These are phyloP conservation scores for Globodera rostochiensis DNA, from an alignment of 1,140 invertebrate genomes.

Conservation along the genomic window DNA sequence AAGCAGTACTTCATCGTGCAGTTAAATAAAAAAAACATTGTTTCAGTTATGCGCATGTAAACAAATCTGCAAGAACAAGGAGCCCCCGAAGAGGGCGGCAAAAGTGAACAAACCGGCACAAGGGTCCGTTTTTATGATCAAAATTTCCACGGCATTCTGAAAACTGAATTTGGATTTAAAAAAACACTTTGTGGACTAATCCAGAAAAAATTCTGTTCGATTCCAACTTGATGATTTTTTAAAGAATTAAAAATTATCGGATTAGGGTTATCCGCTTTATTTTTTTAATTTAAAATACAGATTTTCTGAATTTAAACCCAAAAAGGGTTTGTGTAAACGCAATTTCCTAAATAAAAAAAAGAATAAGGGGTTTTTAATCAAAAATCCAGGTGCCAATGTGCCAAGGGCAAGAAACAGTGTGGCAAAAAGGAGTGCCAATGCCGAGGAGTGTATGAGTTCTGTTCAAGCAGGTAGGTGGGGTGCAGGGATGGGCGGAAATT, in stretches of 20 bases:
- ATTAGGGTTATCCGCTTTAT: too few relatives aligned
- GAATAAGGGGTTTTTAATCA: not conserved
- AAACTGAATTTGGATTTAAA: too few relatives aligned
- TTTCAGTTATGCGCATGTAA: conserved; percentile 60
- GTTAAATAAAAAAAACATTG: not conserved
- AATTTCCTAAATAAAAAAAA: not conserved
- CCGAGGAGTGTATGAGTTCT: conserved; percentile 63
- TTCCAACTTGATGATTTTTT: too few relatives aligned
- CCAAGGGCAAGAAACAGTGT: conserved; percentile 64
- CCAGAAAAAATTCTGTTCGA: too few relatives aligned
- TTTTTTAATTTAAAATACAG: too few relatives aligned
- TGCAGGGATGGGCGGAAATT: too few relatives aligned
- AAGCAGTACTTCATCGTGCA: not conserved
- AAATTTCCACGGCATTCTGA: too few relatives aligned
- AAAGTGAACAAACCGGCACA: conserved; percentile 60
- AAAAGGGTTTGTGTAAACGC: too few relatives aligned
- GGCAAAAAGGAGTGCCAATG: conserved; percentile 65
- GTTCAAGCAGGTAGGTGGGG: conserved; percentile 50
- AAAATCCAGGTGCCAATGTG: conserved; percentile 55
- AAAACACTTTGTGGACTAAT: too few relatives aligned
- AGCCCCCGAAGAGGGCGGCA: conserved; percentile 57
- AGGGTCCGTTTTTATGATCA: conserved; percentile 31
- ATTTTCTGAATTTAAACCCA: too few relatives aligned
- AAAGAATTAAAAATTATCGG: too few relatives aligned
- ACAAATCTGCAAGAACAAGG: conserved; percentile 65